Conservation (phyloP, 2,113 vertebrate genomes). For the Recurvirostra avosetta region DNA sequence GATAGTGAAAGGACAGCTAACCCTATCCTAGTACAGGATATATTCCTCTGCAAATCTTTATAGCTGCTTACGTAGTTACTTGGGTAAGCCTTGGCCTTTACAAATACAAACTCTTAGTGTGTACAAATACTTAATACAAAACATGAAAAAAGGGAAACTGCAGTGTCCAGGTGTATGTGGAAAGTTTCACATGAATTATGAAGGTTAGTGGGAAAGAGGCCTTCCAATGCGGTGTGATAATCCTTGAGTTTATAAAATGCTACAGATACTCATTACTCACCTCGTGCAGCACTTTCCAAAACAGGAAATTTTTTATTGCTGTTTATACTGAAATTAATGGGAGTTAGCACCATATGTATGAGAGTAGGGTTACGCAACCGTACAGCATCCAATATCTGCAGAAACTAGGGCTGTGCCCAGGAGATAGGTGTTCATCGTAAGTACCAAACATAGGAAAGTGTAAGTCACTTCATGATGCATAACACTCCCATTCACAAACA, state of each 20-base stretch:
- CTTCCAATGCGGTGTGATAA: background rate
- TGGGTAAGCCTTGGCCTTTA: background rate
- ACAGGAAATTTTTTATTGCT: background rate
- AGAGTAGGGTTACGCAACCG: fast-evolving
- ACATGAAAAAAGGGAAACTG: background rate
- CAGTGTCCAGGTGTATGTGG: background rate
- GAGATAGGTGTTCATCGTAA: background rate
- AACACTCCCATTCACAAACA: background rate
- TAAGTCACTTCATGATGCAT: fast-evolving
- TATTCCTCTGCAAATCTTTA: background rate
- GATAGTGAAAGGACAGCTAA: background rate
- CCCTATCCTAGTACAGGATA: background rate
- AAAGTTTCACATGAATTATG: background rate
- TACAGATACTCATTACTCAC: background rate
- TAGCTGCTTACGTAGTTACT: background rate
- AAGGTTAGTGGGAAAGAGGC: background rate
- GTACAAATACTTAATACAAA: background rate
- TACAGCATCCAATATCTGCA: background rate
- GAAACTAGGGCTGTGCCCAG: background rate
- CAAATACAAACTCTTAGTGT: background rate
- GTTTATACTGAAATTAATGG: background rate
- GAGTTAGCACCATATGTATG: background rate
- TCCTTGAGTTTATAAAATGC: background rate
- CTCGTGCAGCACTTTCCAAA: background rate
- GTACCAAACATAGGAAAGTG: background rate